Evolutionary conservation across 2,888 invertebrate genomes (phyloP), one percentile per base, ranked within the genome.

Genomic region (Fragum sueziense): DNA sequence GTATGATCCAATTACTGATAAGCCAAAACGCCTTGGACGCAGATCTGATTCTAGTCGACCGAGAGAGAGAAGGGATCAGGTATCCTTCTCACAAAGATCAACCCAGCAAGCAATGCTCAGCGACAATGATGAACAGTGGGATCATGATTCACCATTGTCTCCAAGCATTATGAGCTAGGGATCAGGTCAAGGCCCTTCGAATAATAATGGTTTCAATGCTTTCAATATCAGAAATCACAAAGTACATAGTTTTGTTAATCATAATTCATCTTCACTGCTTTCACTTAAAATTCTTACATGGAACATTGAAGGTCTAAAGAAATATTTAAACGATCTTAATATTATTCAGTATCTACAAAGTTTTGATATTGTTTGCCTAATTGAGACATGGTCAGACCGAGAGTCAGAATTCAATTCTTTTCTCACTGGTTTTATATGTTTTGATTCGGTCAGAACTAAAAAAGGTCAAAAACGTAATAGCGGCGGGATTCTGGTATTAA

Each of bases 1-100:
- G 31, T 76, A 76, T 37, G 68, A 72, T 59, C 67, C 54, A 4
- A 29, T 25, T 22, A 70, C 33, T 22, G 29, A 65, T 22, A 34
- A 57, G 34, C 22, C 34, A 7, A 34, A 52, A 11, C 47, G 14
- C 20, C 62, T 73, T 25, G 73, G 73, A 4, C 17, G 27, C 22
- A 34, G 25, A n/a, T n/a, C n/a, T n/a, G n/a, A n/a, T n/a, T n/a
- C 57, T n/a, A 57, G 57, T 22, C 22, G 25, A 22, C 57, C 22
- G 47, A 47, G 17, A 47, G 47, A 47, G n/a, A n/a, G n/a, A n/a
- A n/a, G n/a, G n/a, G n/a, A n/a, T n/a, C n/a, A n/a, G n/a, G 20
- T 47, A 20, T 20, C 47, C 20, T n/a, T 47, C 47, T 47, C 47
- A 47, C 47, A 47, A 47, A n/a, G 17, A n/a, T 47, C 47, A n/a